Base-by-base conservation (phyloP, 2,113 vertebrate species). In the Pleuronectes platessa region DNA sequence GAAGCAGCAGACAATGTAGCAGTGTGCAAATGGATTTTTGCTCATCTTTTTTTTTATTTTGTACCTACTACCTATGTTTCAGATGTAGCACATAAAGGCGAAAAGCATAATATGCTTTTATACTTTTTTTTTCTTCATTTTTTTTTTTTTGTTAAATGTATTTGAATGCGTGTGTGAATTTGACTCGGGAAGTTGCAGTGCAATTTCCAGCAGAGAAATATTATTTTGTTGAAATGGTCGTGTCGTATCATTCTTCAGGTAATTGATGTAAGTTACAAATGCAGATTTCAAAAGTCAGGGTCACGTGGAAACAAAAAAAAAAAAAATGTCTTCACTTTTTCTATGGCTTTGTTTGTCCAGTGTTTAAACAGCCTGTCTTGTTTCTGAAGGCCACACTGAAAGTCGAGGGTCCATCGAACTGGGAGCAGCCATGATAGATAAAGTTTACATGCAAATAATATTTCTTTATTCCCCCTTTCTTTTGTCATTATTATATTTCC, bases 1-100 rank as follows among this genome's bases (percentile, higher is more conserved):
- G 94, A 97, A 97, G 96, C 97, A 94, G 95, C 97, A 94, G 95
- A 94, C 93, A 93, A 97, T 99, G 97, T 99, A 99, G 97, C 98
- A 97, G 95, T 95, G 93, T 96, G 96, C 96, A 97, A 97, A 96
- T 96, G 95, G 94, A 95, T 93, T 96, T 96, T 95, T 96, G 96
- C 96, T 95, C 90, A 85, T 59, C 94, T 95, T 94, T 63, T 93
- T 95, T 95, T 61, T 93, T 94, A 94, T 95, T 63, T 71, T 59
- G 37, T 78, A 82, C 85, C 94, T 96, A 97, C 97, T 97, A 97
- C 97, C 97, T 97, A 96, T 97, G 96, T 94, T 94, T 96, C 84
- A 94, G 87, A 96, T 98, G 97, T 99, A 98, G 97, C 97, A 98
- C 93, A 96, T 96, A 96, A 88, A 94, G 85, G 9, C 47, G 31